Conservation (phyloP, 2,113 vertebrate genomes). For the rat (Rattus norvegicus) region DNA sequence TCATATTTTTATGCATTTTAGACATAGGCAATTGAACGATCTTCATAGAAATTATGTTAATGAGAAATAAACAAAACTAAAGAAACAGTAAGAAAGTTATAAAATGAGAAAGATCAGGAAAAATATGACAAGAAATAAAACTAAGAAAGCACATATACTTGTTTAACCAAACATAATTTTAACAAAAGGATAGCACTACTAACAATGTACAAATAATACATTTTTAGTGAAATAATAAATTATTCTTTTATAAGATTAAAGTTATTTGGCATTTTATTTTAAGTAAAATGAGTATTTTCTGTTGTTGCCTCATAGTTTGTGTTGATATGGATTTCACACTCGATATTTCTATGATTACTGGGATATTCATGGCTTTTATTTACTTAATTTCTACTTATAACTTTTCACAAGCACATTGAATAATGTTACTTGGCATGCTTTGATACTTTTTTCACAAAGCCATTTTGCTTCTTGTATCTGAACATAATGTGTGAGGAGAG, state of each 20-base stretch:
- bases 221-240: not conserved
- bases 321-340: not conserved
- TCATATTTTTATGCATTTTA: not conserved
- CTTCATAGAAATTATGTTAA: not conserved
- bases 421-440: not conserved
- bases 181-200: not conserved
- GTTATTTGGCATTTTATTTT: not conserved
- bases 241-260: not conserved
- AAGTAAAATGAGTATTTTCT: not conserved
- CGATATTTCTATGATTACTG: not conserved
- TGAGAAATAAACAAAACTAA: not conserved
- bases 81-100: not conserved
- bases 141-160: not conserved
- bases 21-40: not conserved
- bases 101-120: not conserved
- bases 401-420: not conserved
- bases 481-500: slow-evolving; percentile 26
- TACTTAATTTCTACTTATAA: not conserved
- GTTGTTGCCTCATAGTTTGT: not conserved
- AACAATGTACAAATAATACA: not conserved
- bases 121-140: not conserved
- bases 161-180: not conserved
- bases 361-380: not conserved
- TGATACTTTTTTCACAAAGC: slow-evolving; percentile 25
- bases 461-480: not conserved